A percentile compares a stretch with the other conserved stretches of the same genome.
phyloP scores from a whole-genome alignment of 2,113 vertebrate genomes.

The Psilopogon haemacephalus region DNA sequence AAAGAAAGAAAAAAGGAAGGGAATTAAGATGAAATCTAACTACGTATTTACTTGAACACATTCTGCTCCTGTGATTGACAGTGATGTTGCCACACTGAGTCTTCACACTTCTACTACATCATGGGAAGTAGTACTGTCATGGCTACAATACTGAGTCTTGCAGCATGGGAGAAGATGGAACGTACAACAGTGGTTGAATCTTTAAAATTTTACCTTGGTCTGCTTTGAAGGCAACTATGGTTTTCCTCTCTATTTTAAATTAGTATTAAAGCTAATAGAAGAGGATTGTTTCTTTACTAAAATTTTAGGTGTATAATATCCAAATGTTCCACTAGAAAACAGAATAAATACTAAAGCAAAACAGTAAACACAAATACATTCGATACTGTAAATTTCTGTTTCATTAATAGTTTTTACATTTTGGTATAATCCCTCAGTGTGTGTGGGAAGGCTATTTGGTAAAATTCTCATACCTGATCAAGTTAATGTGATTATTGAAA shows the following conservation, averaged over 20 bases:
- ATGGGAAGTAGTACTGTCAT: not conserved
- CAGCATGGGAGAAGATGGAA: conserved; percentile 66
- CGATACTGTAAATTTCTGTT: not conserved
- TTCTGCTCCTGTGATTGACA: conserved; percentile 65
- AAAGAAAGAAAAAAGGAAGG: too few relatives aligned
- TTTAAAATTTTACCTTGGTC: not conserved
- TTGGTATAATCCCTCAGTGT: not conserved
- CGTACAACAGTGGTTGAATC: conserved; percentile 52
- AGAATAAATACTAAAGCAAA: not conserved
- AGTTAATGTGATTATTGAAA: conserved; percentile 98
- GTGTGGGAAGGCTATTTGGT: not conserved
- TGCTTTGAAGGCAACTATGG: not conserved
- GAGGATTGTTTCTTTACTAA: not conserved
- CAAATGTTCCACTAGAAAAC: not conserved
- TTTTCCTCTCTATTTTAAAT: not conserved
- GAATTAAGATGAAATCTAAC: not conserved
- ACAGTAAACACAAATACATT: not conserved
- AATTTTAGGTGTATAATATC: not conserved
- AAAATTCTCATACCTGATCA: conserved; percentile 84
- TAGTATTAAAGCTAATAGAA: not conserved
- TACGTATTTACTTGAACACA: conserved; percentile 10
- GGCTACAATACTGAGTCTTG: not conserved
- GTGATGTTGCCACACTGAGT: conserved; percentile 34
- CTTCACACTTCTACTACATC: not conserved
- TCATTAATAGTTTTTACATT: not conserved